Conservation (phyloP, 2,113 vertebrate species). For the Scolopax mira region DNA sequence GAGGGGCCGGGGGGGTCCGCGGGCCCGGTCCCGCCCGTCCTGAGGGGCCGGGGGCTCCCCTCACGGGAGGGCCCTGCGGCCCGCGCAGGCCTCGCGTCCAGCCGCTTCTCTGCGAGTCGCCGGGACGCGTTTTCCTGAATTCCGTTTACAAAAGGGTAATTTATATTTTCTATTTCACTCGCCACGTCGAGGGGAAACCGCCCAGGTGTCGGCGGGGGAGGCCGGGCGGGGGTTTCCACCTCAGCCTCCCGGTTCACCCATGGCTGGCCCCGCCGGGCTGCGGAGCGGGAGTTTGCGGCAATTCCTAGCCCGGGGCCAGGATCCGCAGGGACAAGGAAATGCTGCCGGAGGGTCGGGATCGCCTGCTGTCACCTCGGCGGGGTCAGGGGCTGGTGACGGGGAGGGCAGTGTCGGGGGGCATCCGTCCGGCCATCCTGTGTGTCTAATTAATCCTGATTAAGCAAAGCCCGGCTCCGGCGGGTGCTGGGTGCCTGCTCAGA, state of each 20-base stretch:
- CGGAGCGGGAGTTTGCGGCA: accelerated
- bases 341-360: background rate
- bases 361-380: background rate
- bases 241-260: background rate
- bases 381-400: background rate
- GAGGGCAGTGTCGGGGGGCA: background rate
- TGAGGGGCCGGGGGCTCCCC: background rate
- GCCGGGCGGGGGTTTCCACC: background rate
- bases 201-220: background rate
- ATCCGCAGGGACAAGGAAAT: background rate
- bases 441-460: background rate
- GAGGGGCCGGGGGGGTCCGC: background rate
- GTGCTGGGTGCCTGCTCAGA: background rate
- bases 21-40: background rate
- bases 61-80: background rate
- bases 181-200: background rate
- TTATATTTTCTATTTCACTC: background rate
- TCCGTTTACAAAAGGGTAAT: background rate
- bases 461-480: background rate
- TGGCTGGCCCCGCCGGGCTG: background rate
- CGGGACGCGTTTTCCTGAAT: background rate
- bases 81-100: background rate
- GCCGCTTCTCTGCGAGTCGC: background rate
- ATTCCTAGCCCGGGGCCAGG: background rate
- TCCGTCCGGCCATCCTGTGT: background rate